Conservation (phyloP, 2,888 invertebrate species). For the Zaprionus lineosus region DNA sequence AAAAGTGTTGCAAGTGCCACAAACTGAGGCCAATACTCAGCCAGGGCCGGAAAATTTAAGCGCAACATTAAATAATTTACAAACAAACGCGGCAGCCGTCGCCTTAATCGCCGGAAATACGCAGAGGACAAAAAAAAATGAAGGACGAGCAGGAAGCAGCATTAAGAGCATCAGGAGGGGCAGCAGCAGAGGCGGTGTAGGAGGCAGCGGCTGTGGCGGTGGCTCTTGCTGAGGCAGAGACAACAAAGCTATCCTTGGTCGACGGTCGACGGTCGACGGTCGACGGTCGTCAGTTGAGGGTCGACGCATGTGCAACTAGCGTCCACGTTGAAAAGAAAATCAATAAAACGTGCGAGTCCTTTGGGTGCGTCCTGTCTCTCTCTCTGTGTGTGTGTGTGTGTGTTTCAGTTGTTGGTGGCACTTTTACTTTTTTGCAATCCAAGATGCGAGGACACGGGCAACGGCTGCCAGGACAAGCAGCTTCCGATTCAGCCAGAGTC, state of each 20-base stretch:
- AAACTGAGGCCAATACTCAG: conserved; percentile 18
- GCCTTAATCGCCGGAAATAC: conserved; percentile 76
- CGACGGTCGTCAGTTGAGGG: conserved; percentile 55
- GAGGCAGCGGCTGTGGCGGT: conserved; percentile 1
- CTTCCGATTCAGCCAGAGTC: conserved; percentile 61
- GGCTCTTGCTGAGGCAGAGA: conserved; percentile 11
- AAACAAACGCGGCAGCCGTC: conserved; percentile 72
- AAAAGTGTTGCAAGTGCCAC: conserved; percentile 26
- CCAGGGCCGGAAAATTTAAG: conserved; percentile 77
- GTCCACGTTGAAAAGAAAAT: conserved; percentile 61
- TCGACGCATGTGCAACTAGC: conserved; percentile 75
- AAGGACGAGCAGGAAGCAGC: conserved; percentile 3
- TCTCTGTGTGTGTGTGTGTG: background rate
- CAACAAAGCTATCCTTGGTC: conserved; percentile 30
- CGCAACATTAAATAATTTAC: conserved; percentile 79
- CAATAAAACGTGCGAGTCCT: conserved; percentile 72
- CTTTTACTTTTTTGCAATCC: conserved; percentile 69
- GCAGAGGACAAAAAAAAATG: conserved; percentile 28
- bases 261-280: conserved; percentile 40
- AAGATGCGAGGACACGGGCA: conserved; percentile 50
- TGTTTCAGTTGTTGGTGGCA: conserved; percentile 37
- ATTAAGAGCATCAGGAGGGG: conserved; percentile 10
- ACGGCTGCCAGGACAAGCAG: conserved; percentile 73
- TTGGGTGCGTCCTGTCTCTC: conserved; percentile 26
- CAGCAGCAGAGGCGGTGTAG: no score